A percentile compares a stretch with the other conserved stretches of the same genome.
These are phyloP conservation scores for Bubo scandiacus DNA, from an alignment of 2,113 vertebrate genomes.

Conservation along the genomic window DNA sequence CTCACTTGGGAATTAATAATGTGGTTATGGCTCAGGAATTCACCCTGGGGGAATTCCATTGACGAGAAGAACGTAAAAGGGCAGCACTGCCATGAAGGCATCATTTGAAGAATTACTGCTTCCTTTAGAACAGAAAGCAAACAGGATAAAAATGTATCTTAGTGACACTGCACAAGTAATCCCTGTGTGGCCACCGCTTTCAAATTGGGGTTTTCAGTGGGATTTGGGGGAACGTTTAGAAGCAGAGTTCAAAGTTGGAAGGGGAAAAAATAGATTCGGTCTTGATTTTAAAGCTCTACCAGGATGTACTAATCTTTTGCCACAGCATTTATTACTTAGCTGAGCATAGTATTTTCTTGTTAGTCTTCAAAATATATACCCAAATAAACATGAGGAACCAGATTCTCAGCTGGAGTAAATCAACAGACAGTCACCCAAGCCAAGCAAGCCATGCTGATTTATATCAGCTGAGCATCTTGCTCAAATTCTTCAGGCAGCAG, in stretches of 20 bases:
- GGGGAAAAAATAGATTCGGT: neutral
- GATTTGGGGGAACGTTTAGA: neutral
- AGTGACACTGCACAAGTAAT: neutral
- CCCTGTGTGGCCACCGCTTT: neutral
- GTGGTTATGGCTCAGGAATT: conserved; percentile 44
- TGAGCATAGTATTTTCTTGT: conserved; percentile 43
- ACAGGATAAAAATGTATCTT: conserved; percentile 1
- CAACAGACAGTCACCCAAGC: conserved; percentile 17
- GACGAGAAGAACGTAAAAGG: neutral
- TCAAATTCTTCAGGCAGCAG: conserved; percentile 9
- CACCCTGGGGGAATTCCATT: neutral
- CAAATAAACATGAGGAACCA: conserved; percentile 31
- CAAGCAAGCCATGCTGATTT: conserved; percentile 32
- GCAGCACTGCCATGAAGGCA: neutral
- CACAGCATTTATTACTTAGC: conserved; percentile 24
- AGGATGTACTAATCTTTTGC: neutral
- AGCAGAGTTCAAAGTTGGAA: neutral
- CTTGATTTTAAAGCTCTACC: neutral
- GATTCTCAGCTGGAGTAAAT: conserved; percentile 52
- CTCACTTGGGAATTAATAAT: conserved; percentile 39
- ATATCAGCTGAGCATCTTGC: conserved; percentile 18
- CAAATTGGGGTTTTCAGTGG: neutral
- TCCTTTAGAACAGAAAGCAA: conserved; percentile 33
- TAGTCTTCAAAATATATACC: conserved; percentile 23
- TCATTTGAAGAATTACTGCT: conserved; percentile 43